Base-by-base conservation (phyloP, 2,113 vertebrate genomes). In the Eretmochelys imbricata region DNA sequence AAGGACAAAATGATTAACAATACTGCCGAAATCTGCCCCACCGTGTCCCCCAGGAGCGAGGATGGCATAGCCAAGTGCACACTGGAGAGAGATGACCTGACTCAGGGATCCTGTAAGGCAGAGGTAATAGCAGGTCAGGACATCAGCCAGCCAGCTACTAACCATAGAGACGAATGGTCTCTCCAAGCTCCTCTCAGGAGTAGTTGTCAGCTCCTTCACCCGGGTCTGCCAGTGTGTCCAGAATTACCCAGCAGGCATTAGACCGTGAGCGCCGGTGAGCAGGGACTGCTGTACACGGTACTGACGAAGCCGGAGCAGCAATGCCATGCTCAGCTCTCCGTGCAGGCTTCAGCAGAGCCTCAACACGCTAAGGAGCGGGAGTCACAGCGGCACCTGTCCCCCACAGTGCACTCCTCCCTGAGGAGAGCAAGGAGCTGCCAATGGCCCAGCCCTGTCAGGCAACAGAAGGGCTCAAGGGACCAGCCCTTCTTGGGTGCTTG, bases 381-480 rank as follows among this genome's bases (percentile, higher is more conserved):
- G 94, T 81, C 79, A 95, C 75, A 91, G 62, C 93, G 54, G 94
- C 22, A 94, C 89, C 62, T 95, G 91, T 95, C 72, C 84, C 79
- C 88, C 96, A 82, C 85, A 85, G 20, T 57, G 59, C 29, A 16
- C 29, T 29, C 5, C 59, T 62, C 59, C 59, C 29, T 31, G 62
- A 35, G 62, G 31, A 20, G 65, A 38, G 17, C 17, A n/a, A 69
- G 62, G 62, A 38, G 65, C 65, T 38, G 65, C 65, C 35, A 10
- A 10, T 20, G 35, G 35, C 19, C 35, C 62, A 16, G 31, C 14
- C 31, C 59, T n/a, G 31, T 31, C 62, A 65, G 62, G 29, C 62
- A 65, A 65, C 38, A 22, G 72, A 20, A 24, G 10, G 22, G 38
- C 5, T 46, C 38, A n/a, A 13, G 22, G 72, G 38, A 24, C 20